Percentiles rank a stretch among this genome's conserved stretches.
phyloP scores from a whole-genome alignment of 2,888 invertebrate genomes.

The Chouioia cunea region DNA sequence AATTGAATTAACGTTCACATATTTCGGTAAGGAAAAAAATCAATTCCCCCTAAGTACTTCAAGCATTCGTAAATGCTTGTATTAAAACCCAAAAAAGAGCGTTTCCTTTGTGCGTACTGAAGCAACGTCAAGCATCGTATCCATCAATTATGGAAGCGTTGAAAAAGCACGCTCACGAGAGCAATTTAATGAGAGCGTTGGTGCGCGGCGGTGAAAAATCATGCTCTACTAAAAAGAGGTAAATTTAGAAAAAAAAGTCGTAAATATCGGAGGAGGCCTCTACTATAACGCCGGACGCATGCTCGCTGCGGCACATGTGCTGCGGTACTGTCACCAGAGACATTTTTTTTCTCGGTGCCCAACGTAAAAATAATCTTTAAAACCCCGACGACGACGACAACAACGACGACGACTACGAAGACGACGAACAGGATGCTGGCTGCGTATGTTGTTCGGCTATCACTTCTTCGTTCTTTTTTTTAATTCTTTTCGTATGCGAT shows the following conservation, averaged over 20 bases:
- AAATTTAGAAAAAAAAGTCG: constrained; percentile 46
- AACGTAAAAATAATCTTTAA: constrained; percentile 69
- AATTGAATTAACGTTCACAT: too few relatives aligned
- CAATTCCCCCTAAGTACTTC: too few relatives aligned
- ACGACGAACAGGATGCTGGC: too few relatives aligned
- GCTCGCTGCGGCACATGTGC: too few relatives aligned
- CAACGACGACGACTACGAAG: too few relatives aligned
- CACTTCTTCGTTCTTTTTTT: constrained; percentile 43
- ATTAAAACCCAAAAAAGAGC: not conserved
- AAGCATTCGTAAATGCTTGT: too few relatives aligned
- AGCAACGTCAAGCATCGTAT: constrained; percentile 7
- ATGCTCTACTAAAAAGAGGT: constrained; percentile 35
- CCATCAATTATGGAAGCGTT: constrained; percentile 17
- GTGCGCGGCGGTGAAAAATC: constrained; percentile 1
- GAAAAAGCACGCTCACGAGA: constrained; percentile 9
- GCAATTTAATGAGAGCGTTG: constrained; percentile 11
- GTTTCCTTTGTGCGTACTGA: constrained; percentile 6
- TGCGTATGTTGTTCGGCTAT: not conserved
- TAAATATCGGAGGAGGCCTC: constrained; percentile 39
- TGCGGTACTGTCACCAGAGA: constrained; percentile 9
- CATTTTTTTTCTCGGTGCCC: constrained; percentile 46
- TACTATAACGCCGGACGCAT: not conserved
- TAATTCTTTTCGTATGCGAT: constrained; percentile 64
- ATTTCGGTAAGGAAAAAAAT: too few relatives aligned
- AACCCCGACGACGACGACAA: constrained; percentile 57